Conservation (phyloP, 2,888 invertebrate species). For the Arrhopalites spinosus region DNA sequence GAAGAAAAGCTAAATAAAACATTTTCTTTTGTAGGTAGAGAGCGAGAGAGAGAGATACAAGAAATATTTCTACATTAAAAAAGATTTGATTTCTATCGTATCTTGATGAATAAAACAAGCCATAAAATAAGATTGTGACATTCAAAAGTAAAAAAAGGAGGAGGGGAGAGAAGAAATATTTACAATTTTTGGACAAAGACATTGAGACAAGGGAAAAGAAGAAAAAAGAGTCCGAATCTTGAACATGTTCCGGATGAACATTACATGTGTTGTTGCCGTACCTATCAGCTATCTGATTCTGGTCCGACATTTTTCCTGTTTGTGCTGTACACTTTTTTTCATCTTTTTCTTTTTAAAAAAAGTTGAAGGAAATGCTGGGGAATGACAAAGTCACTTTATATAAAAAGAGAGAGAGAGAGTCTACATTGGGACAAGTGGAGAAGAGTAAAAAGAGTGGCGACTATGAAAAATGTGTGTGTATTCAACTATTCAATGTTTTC, state of each 20-base stretch:
- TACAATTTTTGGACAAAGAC: too few species aligned
- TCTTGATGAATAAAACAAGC: not conserved
- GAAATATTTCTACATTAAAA: too few species aligned
- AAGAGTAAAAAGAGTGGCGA: constrained; percentile 11
- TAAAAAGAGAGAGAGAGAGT: too few species aligned
- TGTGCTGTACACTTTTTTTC: too few species aligned
- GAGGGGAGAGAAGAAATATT: not conserved
- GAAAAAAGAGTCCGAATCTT: not conserved
- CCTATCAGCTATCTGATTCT: constrained; percentile 2
- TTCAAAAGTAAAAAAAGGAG: not conserved
- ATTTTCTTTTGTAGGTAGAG: too few species aligned
- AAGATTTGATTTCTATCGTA: not conserved
- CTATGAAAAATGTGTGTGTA: constrained; percentile 46
- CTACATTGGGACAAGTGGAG: not conserved
- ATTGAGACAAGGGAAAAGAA: not conserved
- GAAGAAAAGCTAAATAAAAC: too few species aligned
- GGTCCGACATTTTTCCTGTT: too few species aligned
- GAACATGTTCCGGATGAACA: constrained; percentile 45
- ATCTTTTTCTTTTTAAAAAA: too few species aligned
- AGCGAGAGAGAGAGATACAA: too few species aligned
- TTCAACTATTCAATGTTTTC: constrained; percentile 41
- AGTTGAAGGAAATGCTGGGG: constrained; percentile 21
- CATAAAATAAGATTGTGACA: not conserved
- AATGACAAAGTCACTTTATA: not conserved
- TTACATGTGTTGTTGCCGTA: constrained; percentile 35